Percentiles rank a stretch among this genome's conserved stretches.
Conservation (phyloP, 2,113 vertebrate genomes). For the Turdus rufiventris region DNA sequence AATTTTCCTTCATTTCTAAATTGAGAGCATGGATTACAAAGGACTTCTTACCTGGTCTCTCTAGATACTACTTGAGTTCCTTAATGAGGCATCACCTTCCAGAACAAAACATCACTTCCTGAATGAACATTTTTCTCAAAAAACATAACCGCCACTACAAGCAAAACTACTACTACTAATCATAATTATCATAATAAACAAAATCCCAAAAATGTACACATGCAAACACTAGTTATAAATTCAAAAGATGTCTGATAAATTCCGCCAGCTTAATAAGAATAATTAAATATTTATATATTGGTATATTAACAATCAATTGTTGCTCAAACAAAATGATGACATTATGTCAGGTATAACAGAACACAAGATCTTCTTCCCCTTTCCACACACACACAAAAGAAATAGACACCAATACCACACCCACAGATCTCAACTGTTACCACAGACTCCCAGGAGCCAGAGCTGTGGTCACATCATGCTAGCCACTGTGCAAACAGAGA, state of each 20-base stretch:
- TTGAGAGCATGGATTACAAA: fast-evolving
- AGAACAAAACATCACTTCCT: neutral
- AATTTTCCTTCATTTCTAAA: neutral
- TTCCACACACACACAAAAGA: neutral
- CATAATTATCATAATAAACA: neutral
- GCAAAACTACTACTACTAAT: neutral
- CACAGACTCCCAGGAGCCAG: neutral
- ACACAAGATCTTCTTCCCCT: neutral
- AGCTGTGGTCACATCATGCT: neutral
- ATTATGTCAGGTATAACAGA: neutral
- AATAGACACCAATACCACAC: neutral
- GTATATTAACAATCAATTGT: neutral
- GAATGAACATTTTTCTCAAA: neutral
- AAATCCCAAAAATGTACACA: neutral
- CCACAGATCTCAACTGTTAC: neutral
- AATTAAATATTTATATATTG: neutral
- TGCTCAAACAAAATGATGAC: neutral
- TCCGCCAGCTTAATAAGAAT: neutral
- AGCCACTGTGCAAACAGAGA: neutral
- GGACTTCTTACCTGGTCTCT: neutral
- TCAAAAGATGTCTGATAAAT: neutral
- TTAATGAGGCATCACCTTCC: neutral
- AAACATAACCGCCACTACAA: neutral
- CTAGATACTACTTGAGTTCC: neutral
- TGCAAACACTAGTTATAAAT: neutral